phyloP scores from a whole-genome alignment of 2,113 vertebrate species.

The Pangasianodon hypophthalmus region DNA sequence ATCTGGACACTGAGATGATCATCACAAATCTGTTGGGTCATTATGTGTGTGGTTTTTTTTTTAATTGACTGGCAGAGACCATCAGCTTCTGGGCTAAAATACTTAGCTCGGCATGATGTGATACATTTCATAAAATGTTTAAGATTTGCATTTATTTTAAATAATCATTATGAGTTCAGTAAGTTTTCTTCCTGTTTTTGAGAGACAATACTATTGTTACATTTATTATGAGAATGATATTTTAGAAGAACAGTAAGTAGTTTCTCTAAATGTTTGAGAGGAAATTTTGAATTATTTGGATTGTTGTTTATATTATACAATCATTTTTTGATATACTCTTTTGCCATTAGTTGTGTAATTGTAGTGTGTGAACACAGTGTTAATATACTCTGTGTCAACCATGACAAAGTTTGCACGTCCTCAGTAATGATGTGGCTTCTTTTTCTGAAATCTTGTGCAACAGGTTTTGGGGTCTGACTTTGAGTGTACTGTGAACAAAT shows the following conservation, averaged over 20 bases:
- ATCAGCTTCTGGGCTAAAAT: no score
- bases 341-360: background rate
- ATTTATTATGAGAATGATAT: background rate
- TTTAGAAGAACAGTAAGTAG: background rate
- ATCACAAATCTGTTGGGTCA: background rate
- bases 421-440: background rate
- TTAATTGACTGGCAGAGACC: no score
- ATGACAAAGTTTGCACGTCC: background rate
- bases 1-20: background rate
- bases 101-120: no score
- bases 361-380: background rate
- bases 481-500: background rate
- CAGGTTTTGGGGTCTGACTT: conserved; percentile 13
- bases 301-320: background rate
- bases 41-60: no score
- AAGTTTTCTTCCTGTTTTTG: background rate
- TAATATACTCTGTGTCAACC: background rate
- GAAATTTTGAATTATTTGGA: background rate
- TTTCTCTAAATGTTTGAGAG: background rate
- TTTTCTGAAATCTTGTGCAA: background rate
- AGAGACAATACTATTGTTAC: background rate
- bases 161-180: background rate
- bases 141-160: background rate
- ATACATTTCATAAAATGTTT: background rate
- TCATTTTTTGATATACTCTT: background rate